phyloP scores from a whole-genome alignment of 2,797 vertebrate genomes.

The Erethizon dorsatum region DNA sequence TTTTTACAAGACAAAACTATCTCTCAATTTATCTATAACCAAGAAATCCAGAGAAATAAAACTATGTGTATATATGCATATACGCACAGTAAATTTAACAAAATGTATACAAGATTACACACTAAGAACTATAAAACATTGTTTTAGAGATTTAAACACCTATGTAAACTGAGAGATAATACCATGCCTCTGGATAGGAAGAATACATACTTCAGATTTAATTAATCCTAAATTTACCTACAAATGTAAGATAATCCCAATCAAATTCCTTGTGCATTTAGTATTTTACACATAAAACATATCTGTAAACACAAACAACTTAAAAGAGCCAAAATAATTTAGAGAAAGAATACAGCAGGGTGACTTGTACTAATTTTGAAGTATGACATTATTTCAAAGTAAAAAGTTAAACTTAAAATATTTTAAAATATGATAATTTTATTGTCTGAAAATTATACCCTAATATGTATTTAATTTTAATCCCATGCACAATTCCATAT shows the following conservation, averaged over 20 bases:
- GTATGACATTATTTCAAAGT: not conserved
- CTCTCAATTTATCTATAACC: not conserved
- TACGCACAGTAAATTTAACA: not conserved
- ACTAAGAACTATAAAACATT: not conserved
- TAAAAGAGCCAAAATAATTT: not conserved
- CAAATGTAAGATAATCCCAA: not conserved
- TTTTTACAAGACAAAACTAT: not conserved
- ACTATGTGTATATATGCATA: not conserved
- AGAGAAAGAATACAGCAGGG: not conserved
- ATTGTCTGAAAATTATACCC: slow-evolving; percentile 5
- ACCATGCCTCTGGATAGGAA: not conserved
- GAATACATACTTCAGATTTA: not conserved
- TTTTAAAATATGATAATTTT: not conserved
- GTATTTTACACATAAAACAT: not conserved
- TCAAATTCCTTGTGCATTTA: not conserved
- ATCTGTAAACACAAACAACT: not conserved
- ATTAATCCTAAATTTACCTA: not conserved
- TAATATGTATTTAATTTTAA: not conserved
- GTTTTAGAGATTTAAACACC: slow-evolving; percentile 8
- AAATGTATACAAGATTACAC: not conserved
- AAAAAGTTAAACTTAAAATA: not conserved
- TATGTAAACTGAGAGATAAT: not conserved
- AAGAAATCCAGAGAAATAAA: not conserved
- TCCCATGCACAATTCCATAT: not conserved
- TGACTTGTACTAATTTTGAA: not conserved